phyloP scores from a whole-genome alignment of 2,888 invertebrate genomes.

The Smittia sp. region DNA sequence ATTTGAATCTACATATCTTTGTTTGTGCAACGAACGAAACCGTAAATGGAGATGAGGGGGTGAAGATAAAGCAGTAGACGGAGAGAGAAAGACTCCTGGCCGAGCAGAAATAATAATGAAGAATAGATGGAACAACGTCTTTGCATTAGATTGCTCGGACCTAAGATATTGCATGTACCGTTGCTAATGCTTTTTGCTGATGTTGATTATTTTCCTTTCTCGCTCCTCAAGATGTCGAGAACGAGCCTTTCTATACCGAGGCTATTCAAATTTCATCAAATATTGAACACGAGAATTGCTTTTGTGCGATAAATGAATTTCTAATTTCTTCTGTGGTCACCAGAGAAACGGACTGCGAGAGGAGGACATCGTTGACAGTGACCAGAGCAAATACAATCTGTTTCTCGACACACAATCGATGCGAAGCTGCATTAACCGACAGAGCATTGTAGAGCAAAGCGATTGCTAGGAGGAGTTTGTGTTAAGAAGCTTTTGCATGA shows the following conservation, averaged over 20 bases:
- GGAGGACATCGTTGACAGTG: no score
- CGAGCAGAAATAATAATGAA: conserved; percentile 34
- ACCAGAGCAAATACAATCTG: no score
- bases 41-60: background rate
- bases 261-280: conserved; percentile 40
- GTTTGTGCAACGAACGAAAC: conserved; percentile 32
- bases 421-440: no score
- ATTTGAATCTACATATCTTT: conserved; percentile 28
- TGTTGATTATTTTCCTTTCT: conserved; percentile 30
- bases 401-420: no score
- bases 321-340: background rate
- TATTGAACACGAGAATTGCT: conserved; percentile 35
- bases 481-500: no score
- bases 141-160: conserved; percentile 24
- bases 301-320: background rate
- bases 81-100: background rate
- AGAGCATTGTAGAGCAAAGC: no score
- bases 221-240: background rate
- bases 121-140: conserved; percentile 35
- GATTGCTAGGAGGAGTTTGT: no score
- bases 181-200: conserved; percentile 35
- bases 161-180: background rate
- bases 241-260: background rate
- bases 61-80: background rate
- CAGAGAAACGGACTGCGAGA: no score